phyloP scores from a whole-genome alignment of 2,888 invertebrate genomes.

The Physocephala rufipes region DNA sequence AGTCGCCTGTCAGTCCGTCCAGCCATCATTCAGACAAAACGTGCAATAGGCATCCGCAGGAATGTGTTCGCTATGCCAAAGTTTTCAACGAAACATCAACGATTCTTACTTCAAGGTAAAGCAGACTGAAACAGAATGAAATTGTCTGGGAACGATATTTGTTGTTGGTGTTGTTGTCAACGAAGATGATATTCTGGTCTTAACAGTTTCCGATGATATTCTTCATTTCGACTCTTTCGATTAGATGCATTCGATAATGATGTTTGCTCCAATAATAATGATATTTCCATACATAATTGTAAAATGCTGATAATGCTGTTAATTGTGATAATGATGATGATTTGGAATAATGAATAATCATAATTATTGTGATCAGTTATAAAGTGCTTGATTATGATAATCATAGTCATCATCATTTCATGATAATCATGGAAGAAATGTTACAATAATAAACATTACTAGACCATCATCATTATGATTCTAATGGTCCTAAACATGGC shows the following conservation, averaged over 20 bases:
- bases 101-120: conserved; percentile 21
- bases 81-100: conserved; percentile 5
- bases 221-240: not conserved
- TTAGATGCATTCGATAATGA: not conserved
- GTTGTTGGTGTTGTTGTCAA: conserved; percentile 6
- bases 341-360: not conserved
- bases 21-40: not conserved
- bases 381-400: too few relatives aligned
- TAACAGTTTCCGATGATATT: not conserved
- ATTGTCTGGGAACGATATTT: conserved; percentile 14
- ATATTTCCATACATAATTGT: not conserved
- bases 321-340: not conserved
- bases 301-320: not conserved
- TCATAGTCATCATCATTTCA: too few relatives aligned
- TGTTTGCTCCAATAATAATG: not conserved
- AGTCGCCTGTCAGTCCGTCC: conserved; percentile 14
- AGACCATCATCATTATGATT: too few relatives aligned
- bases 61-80: conserved; percentile 10
- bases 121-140: conserved; percentile 15
- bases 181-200: too few relatives aligned
- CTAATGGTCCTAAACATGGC: not conserved
- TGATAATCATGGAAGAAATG: too few relatives aligned
- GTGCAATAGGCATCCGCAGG: too few relatives aligned
- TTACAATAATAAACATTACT: too few relatives aligned
- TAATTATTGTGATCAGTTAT: not conserved